Percentiles rank a stretch among this genome's conserved stretches.
phyloP scores from a whole-genome alignment of 1,140 invertebrate species.

The Trichogramma pretiosum region DNA sequence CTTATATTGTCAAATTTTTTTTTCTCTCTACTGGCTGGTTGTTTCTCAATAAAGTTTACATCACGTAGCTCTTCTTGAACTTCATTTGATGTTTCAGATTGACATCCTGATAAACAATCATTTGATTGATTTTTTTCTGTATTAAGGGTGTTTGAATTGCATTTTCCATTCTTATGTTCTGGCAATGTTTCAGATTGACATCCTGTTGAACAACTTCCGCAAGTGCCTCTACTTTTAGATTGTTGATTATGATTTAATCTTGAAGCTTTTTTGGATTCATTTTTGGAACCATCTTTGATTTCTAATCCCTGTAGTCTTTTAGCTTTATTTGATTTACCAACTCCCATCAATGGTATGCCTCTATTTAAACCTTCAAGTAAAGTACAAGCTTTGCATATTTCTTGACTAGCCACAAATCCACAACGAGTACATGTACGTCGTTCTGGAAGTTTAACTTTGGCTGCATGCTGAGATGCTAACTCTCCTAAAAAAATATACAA shows the following conservation, averaged over 20 bases:
- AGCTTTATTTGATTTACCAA: conserved; percentile 76
- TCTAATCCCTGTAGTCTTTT: conserved; percentile 43
- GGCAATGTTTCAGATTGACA: too few relatives aligned
- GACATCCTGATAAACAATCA: too few relatives aligned
- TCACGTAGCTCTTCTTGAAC: too few relatives aligned
- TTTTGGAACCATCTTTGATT: conserved; percentile 12
- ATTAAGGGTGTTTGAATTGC: too few relatives aligned
- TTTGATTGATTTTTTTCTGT: too few relatives aligned
- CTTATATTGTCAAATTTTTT: too few relatives aligned
- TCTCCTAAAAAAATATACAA: conserved; percentile 59
- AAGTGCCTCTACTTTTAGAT: conserved; percentile 15
- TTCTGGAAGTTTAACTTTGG: conserved; percentile 70
- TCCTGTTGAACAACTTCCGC: too few relatives aligned
- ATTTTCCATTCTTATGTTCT: too few relatives aligned
- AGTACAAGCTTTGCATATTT: conserved; percentile 93
- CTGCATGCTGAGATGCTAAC: conserved; percentile 70
- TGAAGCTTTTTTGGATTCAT: conserved; percentile 2
- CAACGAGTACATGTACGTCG: conserved; percentile 77
- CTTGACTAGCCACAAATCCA: conserved; percentile 92
- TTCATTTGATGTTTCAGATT: too few relatives aligned
- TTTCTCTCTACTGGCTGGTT: too few relatives aligned
- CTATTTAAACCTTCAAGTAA: conserved; percentile 91
- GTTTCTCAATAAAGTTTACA: too few relatives aligned
- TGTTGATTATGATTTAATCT: background rate
- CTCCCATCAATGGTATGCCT: conserved; percentile 77